Percentiles rank a stretch among this genome's conserved stretches.
These are phyloP conservation scores for Phthorimaea operculella DNA, from an alignment of 1,140 invertebrate genomes.

Conservation along the genomic window DNA sequence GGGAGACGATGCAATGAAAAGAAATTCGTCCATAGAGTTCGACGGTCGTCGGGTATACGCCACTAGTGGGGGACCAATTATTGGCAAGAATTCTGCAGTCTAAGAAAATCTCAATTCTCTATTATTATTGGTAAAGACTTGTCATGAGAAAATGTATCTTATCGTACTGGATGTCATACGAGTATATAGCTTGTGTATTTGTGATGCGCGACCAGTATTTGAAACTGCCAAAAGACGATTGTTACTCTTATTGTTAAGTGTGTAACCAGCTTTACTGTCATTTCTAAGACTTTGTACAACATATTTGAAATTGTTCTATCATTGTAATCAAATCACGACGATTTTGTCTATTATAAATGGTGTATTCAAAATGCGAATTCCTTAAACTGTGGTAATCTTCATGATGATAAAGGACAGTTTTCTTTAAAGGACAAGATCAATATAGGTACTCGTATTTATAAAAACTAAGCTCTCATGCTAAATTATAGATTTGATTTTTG, in stretches of 20 bases:
- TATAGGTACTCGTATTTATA: no score
- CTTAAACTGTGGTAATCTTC: no score
- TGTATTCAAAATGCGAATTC: background rate
- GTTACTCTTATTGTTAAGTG: conserved; percentile 29
- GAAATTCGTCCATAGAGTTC: conserved; percentile 82
- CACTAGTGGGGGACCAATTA: conserved; percentile 78
- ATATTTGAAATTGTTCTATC: background rate
- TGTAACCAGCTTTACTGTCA: conserved; percentile 36
- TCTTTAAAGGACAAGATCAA: no score
- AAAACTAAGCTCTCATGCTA: no score
- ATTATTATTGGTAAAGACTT: background rate
- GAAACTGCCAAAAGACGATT: conserved; percentile 57
- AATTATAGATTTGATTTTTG: no score
- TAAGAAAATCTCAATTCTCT: conserved; percentile 49
- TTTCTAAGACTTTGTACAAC: background rate
- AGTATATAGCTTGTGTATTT: conserved; percentile 48
- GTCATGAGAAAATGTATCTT: background rate
- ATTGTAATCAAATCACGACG: no score
- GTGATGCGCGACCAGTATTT: conserved; percentile 59
- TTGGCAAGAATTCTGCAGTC: conserved; percentile 86
- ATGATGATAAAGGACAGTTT: no score
- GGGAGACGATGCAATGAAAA: conserved; percentile 73
- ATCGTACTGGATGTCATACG: conserved; percentile 11
- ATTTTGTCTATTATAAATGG: background rate
- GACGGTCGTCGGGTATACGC: conserved; percentile 82